Conservation (phyloP, 2,797 vertebrate genomes). For the Selene dorsalis region DNA sequence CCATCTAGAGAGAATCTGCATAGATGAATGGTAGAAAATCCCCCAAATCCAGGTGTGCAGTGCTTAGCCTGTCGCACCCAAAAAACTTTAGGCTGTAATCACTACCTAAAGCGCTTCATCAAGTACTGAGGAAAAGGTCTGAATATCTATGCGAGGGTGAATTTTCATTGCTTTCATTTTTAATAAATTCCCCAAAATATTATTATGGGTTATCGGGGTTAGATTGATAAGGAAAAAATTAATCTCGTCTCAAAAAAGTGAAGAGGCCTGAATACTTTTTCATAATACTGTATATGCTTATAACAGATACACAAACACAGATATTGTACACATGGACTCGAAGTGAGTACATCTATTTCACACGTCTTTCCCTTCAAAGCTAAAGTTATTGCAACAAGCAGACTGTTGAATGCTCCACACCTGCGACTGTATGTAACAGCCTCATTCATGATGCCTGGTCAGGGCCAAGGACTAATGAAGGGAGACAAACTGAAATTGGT, state of each 20-base stretch:
- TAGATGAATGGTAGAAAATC: neutral
- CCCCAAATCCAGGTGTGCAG: neutral
- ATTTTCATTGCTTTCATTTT: neutral
- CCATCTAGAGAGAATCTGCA: neutral
- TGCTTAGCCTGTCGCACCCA: neutral
- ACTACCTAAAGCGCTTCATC: neutral
- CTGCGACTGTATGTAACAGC: constrained; percentile 25
- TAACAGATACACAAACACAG: neutral
- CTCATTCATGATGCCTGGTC: constrained; percentile 33
- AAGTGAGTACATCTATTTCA: neutral
- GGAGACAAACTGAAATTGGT: constrained; percentile 57
- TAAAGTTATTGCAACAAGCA: constrained; percentile 16
- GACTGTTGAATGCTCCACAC: constrained; percentile 15
- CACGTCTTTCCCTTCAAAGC: neutral
- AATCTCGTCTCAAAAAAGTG: neutral
- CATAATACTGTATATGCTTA: neutral
- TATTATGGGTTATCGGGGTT: too few relatives aligned
- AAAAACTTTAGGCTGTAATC: neutral
- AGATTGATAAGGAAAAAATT: neutral
- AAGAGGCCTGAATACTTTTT: neutral
- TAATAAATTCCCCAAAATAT: neutral
- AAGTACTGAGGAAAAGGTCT: neutral
- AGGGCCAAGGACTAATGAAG: constrained; percentile 57
- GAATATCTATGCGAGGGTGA: neutral
- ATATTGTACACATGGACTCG: neutral